Conservation (phyloP, 1,140 invertebrate species). For the Popillia japonica region DNA sequence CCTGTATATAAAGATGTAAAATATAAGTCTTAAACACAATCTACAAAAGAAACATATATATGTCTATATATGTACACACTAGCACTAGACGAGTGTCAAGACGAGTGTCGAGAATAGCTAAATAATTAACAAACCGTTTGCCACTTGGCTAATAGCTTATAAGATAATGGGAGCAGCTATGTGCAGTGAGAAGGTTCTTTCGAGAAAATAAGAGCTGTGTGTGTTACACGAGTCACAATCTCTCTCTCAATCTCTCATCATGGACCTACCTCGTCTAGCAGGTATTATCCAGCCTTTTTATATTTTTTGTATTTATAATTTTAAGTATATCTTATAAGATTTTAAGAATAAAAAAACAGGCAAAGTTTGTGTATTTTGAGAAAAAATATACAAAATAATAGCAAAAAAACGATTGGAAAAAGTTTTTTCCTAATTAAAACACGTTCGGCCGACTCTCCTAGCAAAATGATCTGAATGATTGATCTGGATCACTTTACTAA, state of each 20-base stretch:
- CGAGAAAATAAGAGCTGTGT: conserved; percentile 42
- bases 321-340: conserved; percentile 41
- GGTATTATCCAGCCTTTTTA: conserved; percentile 61
- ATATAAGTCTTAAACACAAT: neutral
- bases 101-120: conserved; percentile 40
- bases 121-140: conserved; percentile 53
- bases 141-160: conserved; percentile 55
- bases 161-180: conserved; percentile 52
- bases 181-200: conserved; percentile 45
- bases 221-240: conserved; percentile 28
- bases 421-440: neutral
- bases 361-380: conserved; percentile 38
- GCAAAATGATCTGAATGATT: neutral
- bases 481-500: neutral
- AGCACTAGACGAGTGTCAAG: conserved; percentile 39
- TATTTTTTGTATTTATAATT: conserved; percentile 46
- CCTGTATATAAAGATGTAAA: no score
- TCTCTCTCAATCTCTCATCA: neutral
- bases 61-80: neutral
- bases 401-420: neutral
- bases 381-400: neutral
- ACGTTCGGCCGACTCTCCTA: neutral
- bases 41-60: neutral
- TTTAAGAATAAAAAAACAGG: conserved; percentile 15
- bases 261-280: conserved; percentile 47